These are phyloP conservation scores for Petrolisthes cinctipes DNA, from an alignment of 2,888 invertebrate species.

Conservation along the genomic window DNA sequence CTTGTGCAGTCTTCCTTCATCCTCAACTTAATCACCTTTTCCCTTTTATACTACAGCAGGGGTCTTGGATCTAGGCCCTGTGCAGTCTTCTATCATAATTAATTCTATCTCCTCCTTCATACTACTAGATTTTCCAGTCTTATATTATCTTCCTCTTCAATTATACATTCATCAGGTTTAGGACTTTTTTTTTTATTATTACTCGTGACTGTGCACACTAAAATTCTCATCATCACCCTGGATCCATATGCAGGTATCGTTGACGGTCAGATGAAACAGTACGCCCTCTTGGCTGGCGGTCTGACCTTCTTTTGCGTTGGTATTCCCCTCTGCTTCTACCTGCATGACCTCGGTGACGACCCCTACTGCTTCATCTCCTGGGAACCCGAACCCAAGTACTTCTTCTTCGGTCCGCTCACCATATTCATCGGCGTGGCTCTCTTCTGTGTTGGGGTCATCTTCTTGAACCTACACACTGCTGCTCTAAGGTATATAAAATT, in stretches of 20 bases:
- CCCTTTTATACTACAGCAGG: too few species aligned
- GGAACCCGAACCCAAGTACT: constrained; percentile 43
- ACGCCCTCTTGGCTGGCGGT: constrained; percentile 59
- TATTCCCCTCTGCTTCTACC: constrained; percentile 39
- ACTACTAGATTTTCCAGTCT: too few species aligned
- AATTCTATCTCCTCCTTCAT: too few species aligned
- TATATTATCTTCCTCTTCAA: too few species aligned
- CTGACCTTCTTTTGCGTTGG: constrained; percentile 53
- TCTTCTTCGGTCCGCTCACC: constrained; percentile 59
- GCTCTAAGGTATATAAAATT: constrained; percentile 37
- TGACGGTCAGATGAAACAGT: constrained; percentile 59
- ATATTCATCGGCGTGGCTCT: constrained; percentile 34
- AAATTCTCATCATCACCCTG: neutral
- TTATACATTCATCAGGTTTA: too few species aligned
- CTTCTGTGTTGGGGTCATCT: constrained; percentile 55
- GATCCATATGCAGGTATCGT: constrained; percentile 56
- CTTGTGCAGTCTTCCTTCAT: neutral
- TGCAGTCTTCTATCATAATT: too few species aligned
- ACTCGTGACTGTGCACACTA: too few species aligned
- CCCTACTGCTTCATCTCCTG: constrained; percentile 65
- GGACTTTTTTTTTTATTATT: too few species aligned
- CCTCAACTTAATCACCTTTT: too few species aligned
- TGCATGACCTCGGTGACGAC: constrained; percentile 64
- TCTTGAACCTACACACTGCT: constrained; percentile 60
- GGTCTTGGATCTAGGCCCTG: too few species aligned